A percentile compares a stretch with the other conserved stretches of the same genome.
Conservation (phyloP, 2,888 invertebrate species). For the Maniola hyperantus region DNA sequence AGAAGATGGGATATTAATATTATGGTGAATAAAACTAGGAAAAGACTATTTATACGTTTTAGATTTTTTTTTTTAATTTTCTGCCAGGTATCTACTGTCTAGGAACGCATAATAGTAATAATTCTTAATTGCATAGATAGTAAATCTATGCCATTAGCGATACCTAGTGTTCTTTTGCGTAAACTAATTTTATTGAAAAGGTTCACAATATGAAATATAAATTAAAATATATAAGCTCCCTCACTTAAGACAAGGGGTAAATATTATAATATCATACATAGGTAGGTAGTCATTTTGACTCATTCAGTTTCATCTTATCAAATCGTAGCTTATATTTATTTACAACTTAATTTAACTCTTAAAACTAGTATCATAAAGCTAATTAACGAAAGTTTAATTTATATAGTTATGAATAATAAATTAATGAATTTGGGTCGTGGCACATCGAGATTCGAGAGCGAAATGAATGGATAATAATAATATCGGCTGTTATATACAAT, state of each 20-base stretch:
- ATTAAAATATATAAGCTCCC: background rate
- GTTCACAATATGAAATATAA: conserved; percentile 6
- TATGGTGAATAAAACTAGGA: too few relatives aligned
- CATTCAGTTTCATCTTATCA: conserved; percentile 37
- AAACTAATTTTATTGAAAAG: background rate
- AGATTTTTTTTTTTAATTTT: too few relatives aligned
- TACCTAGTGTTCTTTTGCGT: too few relatives aligned
- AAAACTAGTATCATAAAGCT: conserved; percentile 71
- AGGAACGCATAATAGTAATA: too few relatives aligned
- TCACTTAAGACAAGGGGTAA: background rate
- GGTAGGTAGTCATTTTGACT: conserved; percentile 10
- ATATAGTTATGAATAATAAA: conserved; percentile 76
- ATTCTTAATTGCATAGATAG: too few relatives aligned
- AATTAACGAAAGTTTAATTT: conserved; percentile 72
- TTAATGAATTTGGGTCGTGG: conserved; percentile 78
- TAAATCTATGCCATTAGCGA: too few relatives aligned
- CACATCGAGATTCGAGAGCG: conserved; percentile 54
- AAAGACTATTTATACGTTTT: too few relatives aligned
- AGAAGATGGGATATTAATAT: too few relatives aligned
- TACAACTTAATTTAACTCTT: conserved; percentile 73
- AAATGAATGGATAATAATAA: conserved; percentile 38
- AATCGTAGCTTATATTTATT: conserved; percentile 60
- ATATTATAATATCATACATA: background rate
- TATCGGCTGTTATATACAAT: conserved; percentile 42
- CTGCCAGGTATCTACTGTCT: too few relatives aligned